These are phyloP conservation scores for Drosophila neotestacea DNA, from an alignment of 2,888 invertebrate genomes.

Conservation along the genomic window DNA sequence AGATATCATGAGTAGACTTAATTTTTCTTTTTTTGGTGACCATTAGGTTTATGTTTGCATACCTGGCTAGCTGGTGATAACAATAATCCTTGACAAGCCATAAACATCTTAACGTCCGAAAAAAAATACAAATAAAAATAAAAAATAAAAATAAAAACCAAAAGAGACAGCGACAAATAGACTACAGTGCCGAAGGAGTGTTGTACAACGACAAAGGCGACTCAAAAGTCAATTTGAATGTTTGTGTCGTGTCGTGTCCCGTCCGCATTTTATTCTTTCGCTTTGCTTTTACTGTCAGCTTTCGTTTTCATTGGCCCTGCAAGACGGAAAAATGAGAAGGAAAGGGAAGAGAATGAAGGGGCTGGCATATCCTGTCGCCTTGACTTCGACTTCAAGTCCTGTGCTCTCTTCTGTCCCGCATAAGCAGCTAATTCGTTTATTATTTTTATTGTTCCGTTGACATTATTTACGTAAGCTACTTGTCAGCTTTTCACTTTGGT, in stretches of 20 bases:
- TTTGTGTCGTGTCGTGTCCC: conserved; percentile 47
- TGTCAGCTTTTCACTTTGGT: conserved; percentile 78
- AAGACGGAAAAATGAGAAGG: not conserved
- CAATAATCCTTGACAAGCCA: conserved; percentile 81
- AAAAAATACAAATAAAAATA: conserved; percentile 1
- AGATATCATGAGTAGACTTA: not conserved
- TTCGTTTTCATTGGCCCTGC: conserved; percentile 45
- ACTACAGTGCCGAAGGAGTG: conserved; percentile 40
- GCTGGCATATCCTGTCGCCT: conserved; percentile 8
- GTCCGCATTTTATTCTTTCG: conserved; percentile 36
- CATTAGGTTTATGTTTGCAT: conserved; percentile 67
- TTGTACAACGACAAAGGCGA: conserved; percentile 16
- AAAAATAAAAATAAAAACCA: not conserved
- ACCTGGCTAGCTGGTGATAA: conserved; percentile 79
- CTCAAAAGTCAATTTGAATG: conserved; percentile 77
- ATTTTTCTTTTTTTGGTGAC: not conserved
- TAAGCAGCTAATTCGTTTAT: conserved; percentile 81
- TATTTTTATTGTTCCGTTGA: conserved; percentile 81
- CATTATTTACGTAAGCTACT: conserved; percentile 82
- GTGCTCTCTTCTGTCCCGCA: conserved; percentile 28
- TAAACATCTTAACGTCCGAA: conserved; percentile 75
- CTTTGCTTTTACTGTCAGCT: conserved; percentile 29
- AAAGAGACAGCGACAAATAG: conserved; percentile 65
- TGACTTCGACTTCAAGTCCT: conserved; percentile 1
- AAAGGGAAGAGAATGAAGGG: not conserved